Conservation (phyloP, 1,140 invertebrate genomes). For the Zaprionus taronus region DNA sequence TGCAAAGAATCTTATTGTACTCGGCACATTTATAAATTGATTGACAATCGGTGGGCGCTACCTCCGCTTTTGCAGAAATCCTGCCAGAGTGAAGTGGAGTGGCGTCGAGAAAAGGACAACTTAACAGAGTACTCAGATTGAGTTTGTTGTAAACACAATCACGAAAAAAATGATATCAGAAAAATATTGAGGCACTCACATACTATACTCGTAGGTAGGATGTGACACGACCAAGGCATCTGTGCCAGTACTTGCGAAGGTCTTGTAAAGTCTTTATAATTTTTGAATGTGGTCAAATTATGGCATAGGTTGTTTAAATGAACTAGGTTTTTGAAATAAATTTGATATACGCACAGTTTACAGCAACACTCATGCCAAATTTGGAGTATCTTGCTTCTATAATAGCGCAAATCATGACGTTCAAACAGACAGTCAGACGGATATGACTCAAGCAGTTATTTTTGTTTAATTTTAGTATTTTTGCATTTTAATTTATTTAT, state of each 20-base stretch:
- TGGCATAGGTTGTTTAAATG: too few species aligned
- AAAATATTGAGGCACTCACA: background rate
- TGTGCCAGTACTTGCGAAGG: background rate
- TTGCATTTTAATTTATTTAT: too few species aligned
- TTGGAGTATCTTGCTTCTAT: too few species aligned
- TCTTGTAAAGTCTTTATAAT: too few species aligned
- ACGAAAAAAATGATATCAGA: background rate
- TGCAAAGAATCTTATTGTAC: conserved; percentile 40
- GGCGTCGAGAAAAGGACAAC: background rate
- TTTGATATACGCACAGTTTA: too few species aligned
- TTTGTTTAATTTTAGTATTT: too few species aligned
- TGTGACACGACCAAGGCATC: background rate
- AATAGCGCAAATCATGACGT: too few species aligned
- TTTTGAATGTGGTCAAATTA: too few species aligned
- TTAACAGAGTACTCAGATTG: background rate
- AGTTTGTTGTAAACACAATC: background rate
- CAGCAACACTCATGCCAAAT: too few species aligned
- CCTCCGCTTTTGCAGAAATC: background rate
- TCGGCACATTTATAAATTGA: conserved; percentile 39
- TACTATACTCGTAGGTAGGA: background rate
- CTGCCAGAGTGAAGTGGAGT: background rate
- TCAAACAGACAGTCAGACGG: too few species aligned
- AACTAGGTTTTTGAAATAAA: too few species aligned
- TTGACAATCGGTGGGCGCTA: conserved; percentile 28
- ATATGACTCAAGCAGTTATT: too few species aligned